These are phyloP conservation scores for Tricholauxania praeusta DNA, from an alignment of 2,888 invertebrate genomes.

Conservation along the genomic window DNA sequence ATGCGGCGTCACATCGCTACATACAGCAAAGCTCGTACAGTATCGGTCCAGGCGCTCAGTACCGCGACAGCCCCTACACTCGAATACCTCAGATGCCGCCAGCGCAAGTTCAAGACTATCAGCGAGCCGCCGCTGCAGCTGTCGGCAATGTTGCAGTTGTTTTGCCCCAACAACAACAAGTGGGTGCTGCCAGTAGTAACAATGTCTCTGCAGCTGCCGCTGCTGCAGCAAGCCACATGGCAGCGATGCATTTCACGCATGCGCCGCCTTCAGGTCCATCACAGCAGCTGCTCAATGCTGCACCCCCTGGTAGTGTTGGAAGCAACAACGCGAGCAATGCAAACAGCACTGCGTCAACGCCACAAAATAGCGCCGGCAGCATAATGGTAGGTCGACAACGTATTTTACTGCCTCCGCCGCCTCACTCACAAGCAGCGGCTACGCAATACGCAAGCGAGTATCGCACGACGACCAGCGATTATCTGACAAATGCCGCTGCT, in stretches of 20 bases:
- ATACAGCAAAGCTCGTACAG: conserved; percentile 65
- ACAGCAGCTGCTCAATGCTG: conserved; percentile 51
- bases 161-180: conserved; percentile 43
- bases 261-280: conserved; percentile 70
- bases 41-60: conserved; percentile 61
- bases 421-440: conserved; percentile 61
- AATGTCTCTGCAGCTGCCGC: conserved; percentile 41
- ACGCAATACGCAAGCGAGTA: conserved; percentile 62
- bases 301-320: conserved; percentile 47
- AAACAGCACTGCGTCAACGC: conserved; percentile 14
- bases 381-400: conserved; percentile 58
- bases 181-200: conserved; percentile 29
- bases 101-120: conserved; percentile 61
- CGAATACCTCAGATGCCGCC: conserved; percentile 63
- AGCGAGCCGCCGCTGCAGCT: conserved; percentile 56
- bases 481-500: conserved; percentile 60
- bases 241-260: conserved; percentile 75
- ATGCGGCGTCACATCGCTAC: conserved; percentile 64
- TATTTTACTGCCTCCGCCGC: conserved; percentile 53
- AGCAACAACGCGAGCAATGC: conserved; percentile 40
- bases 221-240: conserved; percentile 48
- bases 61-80: conserved; percentile 66
- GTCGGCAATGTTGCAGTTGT: conserved; percentile 50
- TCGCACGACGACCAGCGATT: conserved; percentile 56
- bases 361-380: conserved; percentile 42